Evolutionary conservation across 2,888 invertebrate genomes (phyloP), one percentile per base, ranked within the genome.

Genomic region (Bimastos eiseni): DNA sequence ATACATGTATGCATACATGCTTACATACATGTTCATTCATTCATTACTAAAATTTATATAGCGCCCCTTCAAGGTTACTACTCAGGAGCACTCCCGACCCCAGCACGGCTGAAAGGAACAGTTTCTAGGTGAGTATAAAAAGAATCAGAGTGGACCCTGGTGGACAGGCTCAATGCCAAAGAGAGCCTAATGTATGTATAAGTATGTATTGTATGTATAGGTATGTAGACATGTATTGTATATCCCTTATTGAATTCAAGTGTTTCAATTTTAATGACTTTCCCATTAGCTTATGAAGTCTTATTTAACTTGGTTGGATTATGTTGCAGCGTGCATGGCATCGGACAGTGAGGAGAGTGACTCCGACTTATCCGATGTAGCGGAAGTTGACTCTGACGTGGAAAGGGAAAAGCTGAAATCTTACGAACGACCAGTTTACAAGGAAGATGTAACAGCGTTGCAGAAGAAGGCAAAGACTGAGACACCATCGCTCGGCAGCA

Each of bases 281-380:
- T 70, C 30, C 70, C 30, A 70, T n/a, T 70, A 70, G n/a, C n/a
- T n/a, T 30, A n/a, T 70, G 70, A 70, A 70, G 15, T 21, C 19
- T 21, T 13, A n/a, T 83, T 70, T 21, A 21, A 70, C 21, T 15
- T 84, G 33, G 38, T 2, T 88, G 37, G 90, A 70, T 89, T 90
- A 44, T 44, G 88, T 91, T 89, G 30, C 93, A 94, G 95, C 94
- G 15, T 95, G 93, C 92, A 92, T 94, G 34, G 95, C 95, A 92
- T 95, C 95, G 5, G 94, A 95, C 93, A 94, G 94, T 92, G 95
- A 95, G 91, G 95, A 93, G 88, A 94, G 94, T 93, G 95, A 95
- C 92, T 95, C 95, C 1, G 95, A 95, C 89, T 89, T 95, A 90
- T 95, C 95, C n/a, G 95, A 95, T 92, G 94, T 94, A 17, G 94